Evolutionary conservation across 2,113 vertebrate genomes (phyloP), one percentile per base, ranked within the genome.

Genomic region (Burhinus oedicnemus): DNA sequence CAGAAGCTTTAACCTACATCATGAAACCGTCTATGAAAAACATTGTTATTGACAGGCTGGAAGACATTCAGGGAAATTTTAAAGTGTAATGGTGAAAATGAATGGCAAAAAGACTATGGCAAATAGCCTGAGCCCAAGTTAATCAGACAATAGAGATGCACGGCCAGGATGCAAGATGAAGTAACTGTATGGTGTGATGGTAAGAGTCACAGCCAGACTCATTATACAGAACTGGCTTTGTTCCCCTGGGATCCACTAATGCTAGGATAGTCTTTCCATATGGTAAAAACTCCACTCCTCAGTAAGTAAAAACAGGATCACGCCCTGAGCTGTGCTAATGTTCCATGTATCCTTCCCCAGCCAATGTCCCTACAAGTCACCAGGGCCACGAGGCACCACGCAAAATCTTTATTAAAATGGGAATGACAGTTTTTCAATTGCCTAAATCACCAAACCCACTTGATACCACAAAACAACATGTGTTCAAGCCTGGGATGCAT

Each of bases 191-290:
- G 68, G 55, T 64, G 60, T 29, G 77, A 74, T 4, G 21, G 32
- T 12, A 51, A 55, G 21, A 88, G 72, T 69, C 68, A 57, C 36
- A n/a, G 64, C 9, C 64, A 74, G 93, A 51, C 45, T 78, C 0
- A 0, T 69, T 29, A n/a, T 20, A 78, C 32, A 84, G 68, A 52
- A 88, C 88, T 40, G 72, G 61, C 69, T 87, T 64, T 81, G 21
- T 3, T 78, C 79, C 75, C n/a, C 47, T 40, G 69, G 52, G 94
- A 81, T 11, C 29, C 54, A 81, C 79, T 60, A 52, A 84, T 38
- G 75, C 69, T 34, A 51, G 75, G 65, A 95, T 52, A 64, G 83
- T 40, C 90, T 87, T 92, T 91, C 92, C 94, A 95, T 8, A 93
- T 69, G 94, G 88, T 40, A 74, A 70, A 84, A 71, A 18, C 62